Evolutionary conservation across 2,888 invertebrate genomes (phyloP).

Genomic region (Masnerella sp.): DNA sequence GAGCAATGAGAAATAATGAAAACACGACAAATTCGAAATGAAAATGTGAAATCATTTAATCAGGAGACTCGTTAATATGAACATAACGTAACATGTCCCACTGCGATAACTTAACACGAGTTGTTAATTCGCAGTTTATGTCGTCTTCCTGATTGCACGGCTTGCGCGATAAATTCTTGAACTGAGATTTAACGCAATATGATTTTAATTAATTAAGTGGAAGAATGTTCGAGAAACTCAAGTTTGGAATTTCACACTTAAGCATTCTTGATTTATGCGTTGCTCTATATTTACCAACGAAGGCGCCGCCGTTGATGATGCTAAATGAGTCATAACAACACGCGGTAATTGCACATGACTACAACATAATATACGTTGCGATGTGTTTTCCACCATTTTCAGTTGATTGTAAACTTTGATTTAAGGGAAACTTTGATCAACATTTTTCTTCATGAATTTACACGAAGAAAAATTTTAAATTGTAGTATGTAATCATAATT

Average conservation of each 20-base stretch:
- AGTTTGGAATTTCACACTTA: constrained; percentile 48
- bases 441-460: no score
- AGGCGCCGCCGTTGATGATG: constrained; percentile 16
- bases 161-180: constrained; percentile 22
- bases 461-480: no score
- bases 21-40: no score
- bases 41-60: no score
- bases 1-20: no score
- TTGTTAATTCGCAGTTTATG: constrained; percentile 3
- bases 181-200: constrained; percentile 41
- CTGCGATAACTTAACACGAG: not conserved
- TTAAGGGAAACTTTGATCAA: no score
- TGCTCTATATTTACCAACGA: constrained; percentile 29
- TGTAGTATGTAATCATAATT: no score
- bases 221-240: constrained; percentile 29
- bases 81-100: not conserved
- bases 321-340: constrained; percentile 28
- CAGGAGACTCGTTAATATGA: no score
- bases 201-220: constrained; percentile 46
- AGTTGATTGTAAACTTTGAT: no score
- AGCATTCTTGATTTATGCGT: constrained; percentile 47
- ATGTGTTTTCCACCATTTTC: not conserved
- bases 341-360: constrained; percentile 16
- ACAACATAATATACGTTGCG: not conserved
- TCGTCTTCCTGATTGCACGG: constrained; percentile 15